Evolutionary conservation across 1,140 invertebrate genomes (phyloP).

Genomic region (Rhopalosiphum maidis): DNA sequence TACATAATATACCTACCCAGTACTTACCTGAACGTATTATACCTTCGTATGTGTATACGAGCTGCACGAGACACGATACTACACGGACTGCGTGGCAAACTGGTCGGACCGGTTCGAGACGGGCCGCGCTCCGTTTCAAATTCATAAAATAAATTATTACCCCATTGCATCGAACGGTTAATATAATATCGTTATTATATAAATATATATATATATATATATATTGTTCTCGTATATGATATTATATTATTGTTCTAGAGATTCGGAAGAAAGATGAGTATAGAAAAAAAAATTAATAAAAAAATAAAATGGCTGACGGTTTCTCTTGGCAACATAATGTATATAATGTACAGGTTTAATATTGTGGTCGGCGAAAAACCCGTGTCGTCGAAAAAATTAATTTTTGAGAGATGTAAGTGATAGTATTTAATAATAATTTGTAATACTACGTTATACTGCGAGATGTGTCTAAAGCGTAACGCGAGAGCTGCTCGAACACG

Average conservation of each 20-base stretch:
- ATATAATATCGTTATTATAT: neutral
- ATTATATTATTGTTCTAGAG: conserved; percentile 7
- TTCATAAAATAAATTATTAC: conserved; percentile 50
- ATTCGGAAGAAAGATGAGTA: neutral
- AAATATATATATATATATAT: neutral
- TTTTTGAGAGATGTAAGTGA: neutral
- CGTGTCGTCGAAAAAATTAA: neutral
- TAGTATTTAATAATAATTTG: neutral
- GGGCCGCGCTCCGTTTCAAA: conserved; percentile 37
- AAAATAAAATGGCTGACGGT: neutral
- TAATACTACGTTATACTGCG: neutral
- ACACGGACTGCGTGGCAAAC: conserved; percentile 6
- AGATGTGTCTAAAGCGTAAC: neutral
- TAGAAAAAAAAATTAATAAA: neutral
- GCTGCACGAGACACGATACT: neutral
- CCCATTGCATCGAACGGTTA: neutral
- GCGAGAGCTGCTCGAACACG: neutral
- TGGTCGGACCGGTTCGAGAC: conserved; percentile 55
- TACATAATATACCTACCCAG: neutral
- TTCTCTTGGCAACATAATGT: neutral
- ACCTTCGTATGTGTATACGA: neutral
- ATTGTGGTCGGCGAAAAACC: neutral
- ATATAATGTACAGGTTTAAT: neutral
- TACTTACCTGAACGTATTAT: neutral
- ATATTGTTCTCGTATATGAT: neutral